Evolutionary conservation across 2,797 vertebrate genomes (phyloP).

Genomic region (Ficedula albicollis): DNA sequence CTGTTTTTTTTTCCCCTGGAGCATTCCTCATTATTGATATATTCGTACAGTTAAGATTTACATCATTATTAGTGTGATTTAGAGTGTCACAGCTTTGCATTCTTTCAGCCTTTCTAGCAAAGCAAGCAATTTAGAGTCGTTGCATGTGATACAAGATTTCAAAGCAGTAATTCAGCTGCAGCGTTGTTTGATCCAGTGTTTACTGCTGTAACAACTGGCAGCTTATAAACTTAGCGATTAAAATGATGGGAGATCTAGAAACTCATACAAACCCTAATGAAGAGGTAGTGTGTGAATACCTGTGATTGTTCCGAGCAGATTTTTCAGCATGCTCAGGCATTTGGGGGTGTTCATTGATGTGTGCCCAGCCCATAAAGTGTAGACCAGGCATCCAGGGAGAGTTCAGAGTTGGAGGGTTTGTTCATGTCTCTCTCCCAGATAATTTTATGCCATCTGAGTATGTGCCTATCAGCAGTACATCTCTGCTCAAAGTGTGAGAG

Average conservation of each 20-base stretch:
- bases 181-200: slow-evolving; percentile 32
- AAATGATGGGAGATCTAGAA: slow-evolving; percentile 36
- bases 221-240: slow-evolving; percentile 39
- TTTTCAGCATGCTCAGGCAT: background rate
- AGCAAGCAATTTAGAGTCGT: slow-evolving; percentile 46
- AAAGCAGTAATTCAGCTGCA: slow-evolving; percentile 52
- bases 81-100: background rate
- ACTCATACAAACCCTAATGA: background rate
- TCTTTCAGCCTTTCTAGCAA: slow-evolving; percentile 31
- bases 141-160: slow-evolving; percentile 31
- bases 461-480: background rate
- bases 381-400: background rate
- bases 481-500: background rate
- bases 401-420: background rate
- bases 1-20: background rate
- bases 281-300: background rate
- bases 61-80: slow-evolving; percentile 61
- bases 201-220: slow-evolving; percentile 41
- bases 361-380: background rate
- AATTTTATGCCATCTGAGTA: background rate
- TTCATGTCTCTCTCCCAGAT: background rate
- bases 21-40: slow-evolving; percentile 42
- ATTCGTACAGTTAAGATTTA: slow-evolving; percentile 38
- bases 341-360: background rate
- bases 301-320: background rate